Evolutionary conservation across 2,797 vertebrate genomes (phyloP).

Genomic region (Acipenser oxyrinchus): DNA sequence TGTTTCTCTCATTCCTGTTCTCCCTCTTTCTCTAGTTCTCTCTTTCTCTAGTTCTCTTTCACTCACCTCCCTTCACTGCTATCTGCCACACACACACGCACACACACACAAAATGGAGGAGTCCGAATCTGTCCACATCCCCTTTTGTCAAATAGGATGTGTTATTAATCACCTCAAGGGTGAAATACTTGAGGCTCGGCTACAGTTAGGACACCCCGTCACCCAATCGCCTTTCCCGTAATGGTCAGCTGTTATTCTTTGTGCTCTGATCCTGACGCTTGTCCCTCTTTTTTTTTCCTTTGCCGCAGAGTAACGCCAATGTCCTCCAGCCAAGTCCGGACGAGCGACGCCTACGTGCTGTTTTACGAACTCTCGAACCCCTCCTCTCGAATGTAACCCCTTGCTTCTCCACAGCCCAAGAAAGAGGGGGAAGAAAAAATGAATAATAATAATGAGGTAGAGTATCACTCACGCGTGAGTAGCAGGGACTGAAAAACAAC

Average conservation of each 20-base stretch:
- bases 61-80: not conserved
- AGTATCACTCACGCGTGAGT: not conserved
- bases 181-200: no score
- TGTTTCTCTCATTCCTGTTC: slow-evolving; percentile 10
- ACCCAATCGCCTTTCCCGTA: no score
- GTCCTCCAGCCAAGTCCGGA: slow-evolving; percentile 84
- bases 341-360: slow-evolving; percentile 88
- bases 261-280: not conserved
- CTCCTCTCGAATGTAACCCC: slow-evolving; percentile 67
- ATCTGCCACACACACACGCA: no score
- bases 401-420: slow-evolving; percentile 28
- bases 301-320: slow-evolving; percentile 77
- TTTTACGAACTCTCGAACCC: slow-evolving; percentile 83
- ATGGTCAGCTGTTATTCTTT: not conserved
- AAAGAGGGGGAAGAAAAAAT: slow-evolving; percentile 10
- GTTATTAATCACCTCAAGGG: no score
- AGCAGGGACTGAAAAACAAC: not conserved
- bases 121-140: not conserved
- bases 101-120: no score
- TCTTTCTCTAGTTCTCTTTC: not conserved
- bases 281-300: not conserved
- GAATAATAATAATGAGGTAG: no score
- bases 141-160: not conserved
- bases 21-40: slow-evolving; percentile 12
- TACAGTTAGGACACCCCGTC: no score